Evolutionary conservation across 2,113 vertebrate species (phyloP), one percentile per base, ranked within the genome.

Genomic region (Pantherophis guttatus): DNA sequence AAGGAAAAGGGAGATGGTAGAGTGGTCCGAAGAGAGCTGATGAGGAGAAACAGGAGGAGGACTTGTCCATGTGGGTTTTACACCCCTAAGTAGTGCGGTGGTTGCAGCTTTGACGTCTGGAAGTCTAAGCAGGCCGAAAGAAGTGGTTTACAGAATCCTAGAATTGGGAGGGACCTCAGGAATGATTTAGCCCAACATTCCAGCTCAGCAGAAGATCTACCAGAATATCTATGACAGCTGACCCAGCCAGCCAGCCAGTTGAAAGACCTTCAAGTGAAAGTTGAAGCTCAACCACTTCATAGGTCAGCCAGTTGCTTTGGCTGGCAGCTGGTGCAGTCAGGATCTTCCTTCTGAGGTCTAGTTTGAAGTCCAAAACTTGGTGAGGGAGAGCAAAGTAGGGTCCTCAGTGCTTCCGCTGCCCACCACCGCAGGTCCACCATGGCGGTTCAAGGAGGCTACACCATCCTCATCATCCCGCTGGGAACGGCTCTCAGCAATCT

Each of bases 391-490:
- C 33, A 19, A 44, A 81, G 33, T 39, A 1, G 17, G 33, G 2
- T 81, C 17, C 8, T 39, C 75, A 1, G 33, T 8, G 5, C 55
- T 53, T 52, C 94, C 97, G 92, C 92, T 58, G 13, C 92, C 70
- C 24, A 55, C 54, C 93, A 91, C 62, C 23, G 3, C 62, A 89
- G 93, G 24, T 91, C 93, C 55, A 70, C 92, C 1, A 94, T 93
- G 50, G 95, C 96, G 33, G 81, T 95, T 19, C 91, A 90, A 23
- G 62, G 92, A n/a, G 86, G 91, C n/a, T 96, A 96, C 62, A 96
- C 95, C 75, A 94, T 96, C 85, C 92, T 96, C 91, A 95, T 96
- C 94, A 88, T 96, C 85, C 95, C 95, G 0, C 86, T 95, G 92
- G 90, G 50, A 59, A 92, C 90, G 10, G 93, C 75, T 88, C 91